These are phyloP conservation scores for Anguilla marmorata DNA, from an alignment of 2,797 vertebrate species.

Conservation along the genomic window DNA sequence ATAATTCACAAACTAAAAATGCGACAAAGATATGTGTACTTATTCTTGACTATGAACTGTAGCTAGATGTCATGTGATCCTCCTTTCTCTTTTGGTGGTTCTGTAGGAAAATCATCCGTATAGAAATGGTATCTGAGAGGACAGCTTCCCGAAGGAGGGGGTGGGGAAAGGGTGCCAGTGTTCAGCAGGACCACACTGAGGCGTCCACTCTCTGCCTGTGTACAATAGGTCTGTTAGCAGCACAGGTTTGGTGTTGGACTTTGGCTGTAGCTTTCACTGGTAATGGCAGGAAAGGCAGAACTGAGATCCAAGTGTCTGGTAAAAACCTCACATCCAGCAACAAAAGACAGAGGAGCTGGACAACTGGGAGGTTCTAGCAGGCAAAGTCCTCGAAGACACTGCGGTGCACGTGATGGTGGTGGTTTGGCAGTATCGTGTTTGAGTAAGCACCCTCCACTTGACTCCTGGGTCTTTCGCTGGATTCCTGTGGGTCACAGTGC, in stretches of 20 bases:
- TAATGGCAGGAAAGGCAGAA: conserved; percentile 61
- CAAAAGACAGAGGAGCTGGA: conserved; percentile 14
- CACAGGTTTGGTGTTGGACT: conserved; percentile 73
- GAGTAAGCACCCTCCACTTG: conserved; percentile 83
- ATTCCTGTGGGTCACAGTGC: conserved; percentile 72
- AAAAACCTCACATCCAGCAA: conserved; percentile 39
- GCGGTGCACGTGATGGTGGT: conserved; percentile 81
- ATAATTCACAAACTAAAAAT: conserved; percentile 15
- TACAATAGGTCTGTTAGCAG: conserved; percentile 66
- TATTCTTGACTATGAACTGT: conserved; percentile 52
- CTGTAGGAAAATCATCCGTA: conserved; percentile 55
- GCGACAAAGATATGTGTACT: not conserved
- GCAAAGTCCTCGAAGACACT: conserved; percentile 95
- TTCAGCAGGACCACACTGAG: conserved; percentile 51
- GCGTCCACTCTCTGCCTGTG: conserved; percentile 64
- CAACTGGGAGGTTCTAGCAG: conserved; percentile 74
- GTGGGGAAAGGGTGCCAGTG: conserved; percentile 42
- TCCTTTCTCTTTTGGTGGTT: conserved; percentile 52
- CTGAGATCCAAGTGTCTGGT: conserved; percentile 54
- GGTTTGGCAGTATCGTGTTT: conserved; percentile 87
- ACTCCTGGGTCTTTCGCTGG: conserved; percentile 73
- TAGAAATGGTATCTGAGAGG: conserved; percentile 50
- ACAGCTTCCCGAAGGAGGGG: conserved; percentile 36
- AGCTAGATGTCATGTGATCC: conserved; percentile 65
- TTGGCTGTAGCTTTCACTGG: conserved; percentile 80